phyloP scores from a whole-genome alignment of 2,113 vertebrate genomes.

The Brachyhypopomus occidentalis region DNA sequence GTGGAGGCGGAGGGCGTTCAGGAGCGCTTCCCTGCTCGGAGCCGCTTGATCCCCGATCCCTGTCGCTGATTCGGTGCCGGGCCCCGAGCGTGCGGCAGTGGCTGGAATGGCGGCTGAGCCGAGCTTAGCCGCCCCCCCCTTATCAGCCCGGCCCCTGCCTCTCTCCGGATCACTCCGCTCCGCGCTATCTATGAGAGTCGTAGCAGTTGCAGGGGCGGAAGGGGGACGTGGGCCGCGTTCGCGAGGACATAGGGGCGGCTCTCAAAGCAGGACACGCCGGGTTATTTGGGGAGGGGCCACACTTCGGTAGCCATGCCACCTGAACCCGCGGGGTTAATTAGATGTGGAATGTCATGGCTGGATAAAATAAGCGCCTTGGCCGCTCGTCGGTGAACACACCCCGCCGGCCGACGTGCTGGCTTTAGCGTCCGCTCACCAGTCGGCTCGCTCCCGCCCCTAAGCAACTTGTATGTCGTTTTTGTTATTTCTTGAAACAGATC shows the following conservation, averaged over 20 bases:
- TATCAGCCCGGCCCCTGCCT: not conserved
- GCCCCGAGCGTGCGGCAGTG: conserved; percentile 16
- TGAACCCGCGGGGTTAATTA: too few relatives aligned
- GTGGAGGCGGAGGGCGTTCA: not conserved
- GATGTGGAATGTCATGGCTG: too few relatives aligned
- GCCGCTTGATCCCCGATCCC: conserved; percentile 49
- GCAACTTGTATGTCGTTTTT: too few relatives aligned
- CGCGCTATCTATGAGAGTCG: conserved; percentile 37
- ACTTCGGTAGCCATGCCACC: too few relatives aligned
- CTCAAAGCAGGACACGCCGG: not conserved
- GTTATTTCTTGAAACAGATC: conserved; percentile 75
- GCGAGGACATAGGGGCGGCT: not conserved
- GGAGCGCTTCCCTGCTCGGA: conserved; percentile 10
- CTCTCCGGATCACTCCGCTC: conserved; percentile 14
- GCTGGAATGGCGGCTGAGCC: conserved; percentile 22
- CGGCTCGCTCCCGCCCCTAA: too few relatives aligned
- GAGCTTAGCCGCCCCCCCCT: conserved; percentile 1
- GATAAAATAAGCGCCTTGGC: too few relatives aligned
- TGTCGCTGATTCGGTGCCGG: conserved; percentile 38
- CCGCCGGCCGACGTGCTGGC: too few relatives aligned
- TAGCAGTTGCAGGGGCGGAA: not conserved
- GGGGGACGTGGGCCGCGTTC: conserved; percentile 22
- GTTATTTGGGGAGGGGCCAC: not conserved
- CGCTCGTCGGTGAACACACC: too few relatives aligned
- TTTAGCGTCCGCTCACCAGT: too few relatives aligned